Percentiles rank a stretch among this genome's conserved stretches.
Conservation (phyloP, 2,797 vertebrate species). For the Balearica regulorum region DNA sequence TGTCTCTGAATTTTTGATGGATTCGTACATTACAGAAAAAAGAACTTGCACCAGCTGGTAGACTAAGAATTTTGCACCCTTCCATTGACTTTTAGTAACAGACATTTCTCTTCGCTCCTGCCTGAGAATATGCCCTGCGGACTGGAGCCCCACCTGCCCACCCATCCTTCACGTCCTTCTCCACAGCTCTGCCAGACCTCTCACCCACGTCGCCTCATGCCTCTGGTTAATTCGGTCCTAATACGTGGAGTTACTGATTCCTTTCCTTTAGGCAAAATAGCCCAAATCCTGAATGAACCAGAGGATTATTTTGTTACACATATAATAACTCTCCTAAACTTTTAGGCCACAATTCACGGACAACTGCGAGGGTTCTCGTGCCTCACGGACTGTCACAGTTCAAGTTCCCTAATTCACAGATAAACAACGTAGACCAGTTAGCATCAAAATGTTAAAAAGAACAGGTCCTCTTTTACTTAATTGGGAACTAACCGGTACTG, state of each 20-base stretch:
- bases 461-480: background rate
- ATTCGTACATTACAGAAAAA: background rate
- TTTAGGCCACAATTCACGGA: background rate
- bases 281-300: background rate
- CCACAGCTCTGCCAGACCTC: background rate
- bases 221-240: background rate
- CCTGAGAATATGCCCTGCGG: background rate
- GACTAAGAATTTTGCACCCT: background rate
- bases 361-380: background rate
- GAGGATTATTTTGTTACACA: rapidly evolving
- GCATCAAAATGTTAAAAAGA: background rate
- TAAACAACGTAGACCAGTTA: background rate
- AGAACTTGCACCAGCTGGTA: background rate
- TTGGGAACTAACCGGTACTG: background rate
- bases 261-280: background rate
- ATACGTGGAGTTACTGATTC: background rate
- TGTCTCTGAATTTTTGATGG: background rate
- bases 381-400: background rate
- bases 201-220: rapidly evolving
- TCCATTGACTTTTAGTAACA: background rate
- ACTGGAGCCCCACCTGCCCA: background rate
- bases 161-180: background rate
- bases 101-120: background rate
- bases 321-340: background rate
- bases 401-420: background rate